Evolutionary conservation across 2,113 vertebrate species (phyloP), one percentile per base, ranked within the genome.

Genomic region (Gnathonemus echidnorhynchus): DNA sequence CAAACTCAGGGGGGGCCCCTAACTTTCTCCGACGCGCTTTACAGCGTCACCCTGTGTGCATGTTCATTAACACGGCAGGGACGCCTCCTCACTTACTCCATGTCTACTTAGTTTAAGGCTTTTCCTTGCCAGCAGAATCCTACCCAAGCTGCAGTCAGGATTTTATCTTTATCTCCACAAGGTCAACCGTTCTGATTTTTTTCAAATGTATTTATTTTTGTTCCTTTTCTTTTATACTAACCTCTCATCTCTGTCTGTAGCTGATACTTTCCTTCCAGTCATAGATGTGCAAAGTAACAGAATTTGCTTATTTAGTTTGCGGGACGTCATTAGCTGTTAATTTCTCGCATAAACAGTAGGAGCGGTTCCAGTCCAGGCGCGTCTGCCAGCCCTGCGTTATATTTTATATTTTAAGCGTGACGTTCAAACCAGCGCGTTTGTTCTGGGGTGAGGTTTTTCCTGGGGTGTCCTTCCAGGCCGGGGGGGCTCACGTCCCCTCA

Each of bases 371-470:
- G 96, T 97, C 96, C 95, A 96, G 96, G 96, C 95, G 95, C 93
- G 95, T 97, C 96, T 96, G 95, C 94, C 95, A 95, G 94, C 88
- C 88, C 94, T 95, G 93, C 93, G 96, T 95, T 96, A 45, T 88
- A 91, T 95, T 93, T 58, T 66, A 62, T 88, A 46, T 88, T 88
- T 88, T 66, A 94, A 85, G 45, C 83, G 45, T 95, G 96, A 96
- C 92, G 95, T 97, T 96, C 95, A 95, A 96, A 96, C 94, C 96
- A 97, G 95, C 97, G 96, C 96, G 96, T 97, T 97, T 96, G 96
- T 95, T 96, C 96, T 96, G 95, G 95, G 96, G 91, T 94, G 93
- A 90, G 93, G 95, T 94, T 93, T 95, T 94, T 95, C 95, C 95
- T 96, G 95, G 96, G 95, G 95, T 95, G 95, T 94, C 94, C 95